phyloP scores from a whole-genome alignment of 2,888 invertebrate genomes.

The Tholera decimalis region DNA sequence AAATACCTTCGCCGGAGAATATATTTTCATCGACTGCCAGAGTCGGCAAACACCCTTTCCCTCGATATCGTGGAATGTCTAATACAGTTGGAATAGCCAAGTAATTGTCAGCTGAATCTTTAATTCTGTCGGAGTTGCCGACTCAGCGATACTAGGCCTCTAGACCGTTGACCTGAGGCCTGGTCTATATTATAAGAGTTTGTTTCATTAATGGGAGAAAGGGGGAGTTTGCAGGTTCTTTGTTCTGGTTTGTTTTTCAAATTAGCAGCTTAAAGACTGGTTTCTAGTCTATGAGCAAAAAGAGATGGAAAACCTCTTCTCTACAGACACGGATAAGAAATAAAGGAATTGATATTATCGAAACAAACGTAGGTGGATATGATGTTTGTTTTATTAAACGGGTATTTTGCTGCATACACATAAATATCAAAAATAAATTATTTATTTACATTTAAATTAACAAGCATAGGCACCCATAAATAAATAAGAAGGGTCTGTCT shows the following conservation, averaged over 20 bases:
- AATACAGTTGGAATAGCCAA: conserved; percentile 36
- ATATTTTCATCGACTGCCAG: neutral
- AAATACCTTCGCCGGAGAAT: neutral
- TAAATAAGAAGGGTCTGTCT: too few relatives aligned
- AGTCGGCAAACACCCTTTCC: conserved; percentile 29
- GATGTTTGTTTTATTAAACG: too few relatives aligned
- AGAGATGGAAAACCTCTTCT: too few relatives aligned
- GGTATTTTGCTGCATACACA: too few relatives aligned
- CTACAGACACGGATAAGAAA: too few relatives aligned
- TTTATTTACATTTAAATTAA: too few relatives aligned
- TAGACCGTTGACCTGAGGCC: conserved; percentile 34
- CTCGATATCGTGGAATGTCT: conserved; percentile 57
- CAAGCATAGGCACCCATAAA: too few relatives aligned
- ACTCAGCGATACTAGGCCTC: neutral
- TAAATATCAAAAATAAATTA: too few relatives aligned
- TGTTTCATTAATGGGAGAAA: neutral
- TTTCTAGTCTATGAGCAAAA: too few relatives aligned
- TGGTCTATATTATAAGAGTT: conserved; percentile 7
- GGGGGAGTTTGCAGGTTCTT: neutral
- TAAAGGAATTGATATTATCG: too few relatives aligned
- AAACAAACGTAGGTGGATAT: too few relatives aligned
- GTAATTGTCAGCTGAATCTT: conserved; percentile 64
- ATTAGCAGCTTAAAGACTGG: neutral
- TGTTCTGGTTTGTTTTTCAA: neutral
- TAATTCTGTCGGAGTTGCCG: conserved; percentile 32